Base-by-base conservation (phyloP, 2,797 vertebrate genomes). In the Tadarida brasiliensis region DNA sequence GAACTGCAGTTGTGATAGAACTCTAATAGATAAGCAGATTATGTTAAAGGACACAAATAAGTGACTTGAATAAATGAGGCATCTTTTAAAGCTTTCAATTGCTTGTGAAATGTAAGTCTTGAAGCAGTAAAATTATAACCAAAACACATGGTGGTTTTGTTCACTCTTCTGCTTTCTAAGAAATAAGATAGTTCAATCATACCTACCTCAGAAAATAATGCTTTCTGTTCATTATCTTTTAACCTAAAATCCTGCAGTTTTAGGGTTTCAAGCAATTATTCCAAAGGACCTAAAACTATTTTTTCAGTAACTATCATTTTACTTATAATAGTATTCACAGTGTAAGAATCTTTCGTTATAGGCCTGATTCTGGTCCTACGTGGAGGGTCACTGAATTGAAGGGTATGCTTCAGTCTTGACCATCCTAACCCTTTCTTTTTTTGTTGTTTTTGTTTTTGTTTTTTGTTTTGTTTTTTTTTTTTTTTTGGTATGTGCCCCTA, bases 101-200 rank as follows among this genome's bases (percentile, higher is more conserved):
- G 22, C 11, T 83, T 54, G 30, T 85, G 26, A 93, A 96, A 88
- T 63, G 51, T 74, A 87, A 71, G 15, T 78, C 8, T 61, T 57
- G 1, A 67, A 67, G 39, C 12, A 49, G 19, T 57, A 83, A 94
- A 91, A 92, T 39, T 68, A 81, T 47, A 65, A 78, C 17, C 6
- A 68, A 97, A 94, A 56, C 28, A 67, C 2, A 39, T 0, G 11
- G n/a, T 14, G 77, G 28, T 73, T 90, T 87, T 61, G 4, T 17
- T 93, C 20, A 59, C n/a, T 7, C 26, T 91, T 76, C 67, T 84
- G 22, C 39, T 71, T 81, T 74, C 57, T 86, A 94, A 91, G 39
- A 94, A 94, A 90, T 70, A 63, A 71, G 49, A 39, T 16, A 74
- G 47, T 49, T 57, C 17, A 49, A 11, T 77, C 15, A 87, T n/a